phyloP scores from a whole-genome alignment of 2,797 vertebrate species.

The Rachycentron canadum region DNA sequence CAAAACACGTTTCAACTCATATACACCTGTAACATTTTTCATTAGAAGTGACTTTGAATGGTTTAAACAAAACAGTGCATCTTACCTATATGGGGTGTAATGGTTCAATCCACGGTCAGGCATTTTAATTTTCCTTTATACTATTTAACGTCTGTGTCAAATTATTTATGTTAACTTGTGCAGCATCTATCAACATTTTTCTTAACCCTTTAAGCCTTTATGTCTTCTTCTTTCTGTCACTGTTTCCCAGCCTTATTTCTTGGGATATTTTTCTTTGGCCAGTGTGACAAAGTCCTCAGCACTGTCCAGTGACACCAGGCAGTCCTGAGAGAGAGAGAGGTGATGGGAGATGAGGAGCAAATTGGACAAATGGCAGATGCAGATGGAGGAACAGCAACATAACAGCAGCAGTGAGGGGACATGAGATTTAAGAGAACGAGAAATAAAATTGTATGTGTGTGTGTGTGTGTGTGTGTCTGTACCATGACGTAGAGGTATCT shows the following conservation, averaged over 20 bases:
- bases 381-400: neutral
- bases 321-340: conserved; percentile 82
- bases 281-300: conserved; percentile 91
- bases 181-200: neutral
- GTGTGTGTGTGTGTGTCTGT: conserved; percentile 40
- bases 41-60: neutral
- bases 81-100: neutral
- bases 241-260: conserved; percentile 57
- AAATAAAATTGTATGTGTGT: neutral
- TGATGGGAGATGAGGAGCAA: neutral
- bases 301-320: conserved; percentile 91
- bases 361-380: neutral
- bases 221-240: neutral
- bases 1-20: neutral
- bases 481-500: conserved; percentile 94
- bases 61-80: neutral
- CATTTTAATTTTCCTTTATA: neutral
- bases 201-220: neutral
- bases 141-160: neutral
- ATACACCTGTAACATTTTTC: neutral
- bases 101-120: neutral
- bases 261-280: conserved; percentile 88
- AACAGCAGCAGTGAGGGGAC: neutral
- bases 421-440: neutral
- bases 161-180: neutral